Evolutionary conservation across 2,113 vertebrate genomes (phyloP).

Genomic region (Gobius niger): DNA sequence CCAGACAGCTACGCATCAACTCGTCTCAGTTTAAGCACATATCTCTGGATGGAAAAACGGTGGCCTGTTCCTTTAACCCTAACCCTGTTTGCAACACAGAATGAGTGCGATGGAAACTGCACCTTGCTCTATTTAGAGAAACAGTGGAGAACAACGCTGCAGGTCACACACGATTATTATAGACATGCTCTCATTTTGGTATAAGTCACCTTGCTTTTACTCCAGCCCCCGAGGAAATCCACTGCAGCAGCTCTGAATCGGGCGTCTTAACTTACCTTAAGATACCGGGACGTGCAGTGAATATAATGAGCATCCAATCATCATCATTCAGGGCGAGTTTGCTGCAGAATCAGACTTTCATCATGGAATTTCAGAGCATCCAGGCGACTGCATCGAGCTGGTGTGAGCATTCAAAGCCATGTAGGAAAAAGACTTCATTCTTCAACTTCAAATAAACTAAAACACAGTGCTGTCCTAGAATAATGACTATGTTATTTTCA

Average conservation of each 20-base stretch:
- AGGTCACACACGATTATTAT: conserved; percentile 16
- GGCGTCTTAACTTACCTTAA: not conserved
- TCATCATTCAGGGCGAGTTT: not conserved
- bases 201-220: conserved; percentile 1
- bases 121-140: not conserved
- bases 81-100: not conserved
- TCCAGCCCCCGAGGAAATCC: conserved; percentile 6
- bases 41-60: too few species aligned
- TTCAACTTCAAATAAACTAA: not conserved
- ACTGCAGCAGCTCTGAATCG: conserved; percentile 15
- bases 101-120: not conserved
- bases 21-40: too few species aligned
- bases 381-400: conserved; percentile 45
- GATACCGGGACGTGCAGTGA: not conserved
- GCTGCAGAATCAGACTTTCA: conserved; percentile 1
- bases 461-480: not conserved
- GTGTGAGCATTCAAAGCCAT: not conserved
- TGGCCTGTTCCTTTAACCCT: too few species aligned
- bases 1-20: too few species aligned
- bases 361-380: conserved; percentile 31
- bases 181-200: not conserved
- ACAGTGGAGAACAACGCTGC: not conserved
- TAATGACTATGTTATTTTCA: not conserved
- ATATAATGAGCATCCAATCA: not conserved
- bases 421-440: not conserved